Evolutionary conservation across 2,888 invertebrate species (phyloP).

Genomic region (Eupithecia inturbata): DNA sequence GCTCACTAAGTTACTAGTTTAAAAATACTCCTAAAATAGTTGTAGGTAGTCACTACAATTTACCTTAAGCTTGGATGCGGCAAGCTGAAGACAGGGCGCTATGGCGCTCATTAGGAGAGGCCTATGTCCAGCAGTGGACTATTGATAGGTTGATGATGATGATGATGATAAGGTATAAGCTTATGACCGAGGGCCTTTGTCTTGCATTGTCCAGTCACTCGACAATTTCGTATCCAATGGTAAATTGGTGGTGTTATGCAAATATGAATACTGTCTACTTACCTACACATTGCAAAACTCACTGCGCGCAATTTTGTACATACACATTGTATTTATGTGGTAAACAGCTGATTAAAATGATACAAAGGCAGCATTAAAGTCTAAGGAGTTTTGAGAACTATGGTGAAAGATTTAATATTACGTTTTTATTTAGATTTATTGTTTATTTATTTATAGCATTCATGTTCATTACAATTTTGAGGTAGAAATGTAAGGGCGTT

Average conservation of each 20-base stretch:
- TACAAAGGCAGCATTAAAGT: neutral
- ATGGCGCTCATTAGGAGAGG: too few species aligned
- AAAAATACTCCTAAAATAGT: neutral
- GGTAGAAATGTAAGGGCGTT: too few species aligned
- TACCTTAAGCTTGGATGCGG: too few species aligned
- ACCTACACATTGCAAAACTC: slow-evolving; percentile 39
- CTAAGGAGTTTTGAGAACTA: neutral
- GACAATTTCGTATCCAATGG: slow-evolving; percentile 35
- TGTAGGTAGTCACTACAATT: neutral
- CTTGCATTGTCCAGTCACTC: slow-evolving; percentile 30
- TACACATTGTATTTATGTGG: slow-evolving; percentile 36
- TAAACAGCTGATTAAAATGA: slow-evolving; percentile 31
- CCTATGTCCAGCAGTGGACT: too few species aligned
- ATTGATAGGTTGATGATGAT: too few species aligned
- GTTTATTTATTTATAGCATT: too few species aligned
- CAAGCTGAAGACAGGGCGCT: too few species aligned
- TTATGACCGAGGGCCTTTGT: slow-evolving; percentile 10
- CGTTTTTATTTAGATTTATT: neutral
- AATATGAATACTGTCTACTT: slow-evolving; percentile 40
- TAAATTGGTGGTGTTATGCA: slow-evolving; percentile 55
- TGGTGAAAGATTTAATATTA: neutral
- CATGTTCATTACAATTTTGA: too few species aligned
- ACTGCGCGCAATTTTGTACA: slow-evolving; percentile 43
- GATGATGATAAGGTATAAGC: neutral
- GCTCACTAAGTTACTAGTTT: neutral